These are phyloP conservation scores for Eurytoma adleriae DNA, from an alignment of 2,888 invertebrate genomes.

Conservation along the genomic window DNA sequence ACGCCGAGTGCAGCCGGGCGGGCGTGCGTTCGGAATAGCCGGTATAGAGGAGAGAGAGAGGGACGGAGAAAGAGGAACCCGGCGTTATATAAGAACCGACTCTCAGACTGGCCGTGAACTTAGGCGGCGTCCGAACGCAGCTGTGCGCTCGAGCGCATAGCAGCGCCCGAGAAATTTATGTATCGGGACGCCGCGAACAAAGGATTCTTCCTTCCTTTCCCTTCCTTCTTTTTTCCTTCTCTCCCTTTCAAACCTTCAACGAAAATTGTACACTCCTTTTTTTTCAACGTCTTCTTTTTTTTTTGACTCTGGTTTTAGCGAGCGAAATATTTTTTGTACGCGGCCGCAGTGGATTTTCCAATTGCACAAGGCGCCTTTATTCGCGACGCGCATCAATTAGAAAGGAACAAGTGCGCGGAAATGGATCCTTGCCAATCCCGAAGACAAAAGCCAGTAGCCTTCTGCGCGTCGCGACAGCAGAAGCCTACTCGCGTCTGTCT, in stretches of 20 bases:
- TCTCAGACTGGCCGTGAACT: constrained; percentile 74
- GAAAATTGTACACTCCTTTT: too few relatives aligned
- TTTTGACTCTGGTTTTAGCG: background rate
- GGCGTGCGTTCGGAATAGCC: constrained; percentile 46
- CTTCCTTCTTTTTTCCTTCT: background rate
- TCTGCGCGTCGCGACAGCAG: constrained; percentile 7
- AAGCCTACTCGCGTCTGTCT: background rate
- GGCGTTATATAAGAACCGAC: constrained; percentile 64
- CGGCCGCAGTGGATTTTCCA: background rate
- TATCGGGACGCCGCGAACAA: constrained; percentile 39
- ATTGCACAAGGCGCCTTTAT: background rate
- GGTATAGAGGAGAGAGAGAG: constrained; percentile 43
- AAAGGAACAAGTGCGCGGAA: constrained; percentile 7
- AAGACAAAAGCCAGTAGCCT: constrained; percentile 35
- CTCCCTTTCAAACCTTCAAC: too few relatives aligned
- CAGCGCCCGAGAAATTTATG: constrained; percentile 31
- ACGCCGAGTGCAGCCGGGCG: background rate
- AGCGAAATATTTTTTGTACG: background rate
- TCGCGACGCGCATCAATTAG: constrained; percentile 21
- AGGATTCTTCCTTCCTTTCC: constrained; percentile 10
- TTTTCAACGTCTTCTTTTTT: background rate
- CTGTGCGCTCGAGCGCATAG: constrained; percentile 57
- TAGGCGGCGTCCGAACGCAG: constrained; percentile 60
- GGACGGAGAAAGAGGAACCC: constrained; percentile 54
- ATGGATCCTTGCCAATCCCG: constrained; percentile 32